Evolutionary conservation across 2,888 invertebrate species (phyloP), one percentile per base, ranked within the genome.

Genomic region (Callimorpha dominula): DNA sequence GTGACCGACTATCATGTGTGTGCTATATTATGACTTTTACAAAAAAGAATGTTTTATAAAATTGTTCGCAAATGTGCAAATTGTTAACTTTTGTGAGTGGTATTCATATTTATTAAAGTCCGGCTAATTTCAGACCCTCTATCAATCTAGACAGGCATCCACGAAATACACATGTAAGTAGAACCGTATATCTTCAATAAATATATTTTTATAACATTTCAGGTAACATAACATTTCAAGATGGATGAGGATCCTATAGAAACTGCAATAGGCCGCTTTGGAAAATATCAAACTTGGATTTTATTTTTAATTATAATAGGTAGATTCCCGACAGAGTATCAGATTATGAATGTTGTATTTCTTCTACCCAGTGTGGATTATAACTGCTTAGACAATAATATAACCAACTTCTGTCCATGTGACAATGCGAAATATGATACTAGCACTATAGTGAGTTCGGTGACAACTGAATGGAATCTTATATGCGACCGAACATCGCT

Each of bases 401-500:
- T 84, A 3, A 93, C 94, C 1, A 95, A 94, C 73, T 78, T 89
- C 70, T 95, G 95, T 75, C 95, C 95, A 0, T 95, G 95, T 85
- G 79, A 84, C 14, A 89, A 91, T 67, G 93, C 97, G 93, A 70
- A 96, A 54, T 97, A 96, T 79, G 96, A 97, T 77, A 90, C 90
- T 31, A 95, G 91, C 64, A 89, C 93, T 11, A 96, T 97, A 69
- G 87, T 90, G 8, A 96, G 94, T 80, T 97, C 96, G 1, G 96
- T 97, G 12, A 95, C 96, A 0, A 96, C 95, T 14, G 95, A 97
- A 91, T 97, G 96, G 96, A 84, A 96, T 83, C 91, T 97, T 54
- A 96, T 97, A 73, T 97, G 97, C 81, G 96, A 96, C 49, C 93
- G 92, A 76, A 90, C 92, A 71, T 94, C 94, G 78, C 84, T 96